These are phyloP conservation scores for Heliocidaris tuberculata DNA, from an alignment of 35 echinoderm and acorn worm species.

Conservation along the genomic window DNA sequence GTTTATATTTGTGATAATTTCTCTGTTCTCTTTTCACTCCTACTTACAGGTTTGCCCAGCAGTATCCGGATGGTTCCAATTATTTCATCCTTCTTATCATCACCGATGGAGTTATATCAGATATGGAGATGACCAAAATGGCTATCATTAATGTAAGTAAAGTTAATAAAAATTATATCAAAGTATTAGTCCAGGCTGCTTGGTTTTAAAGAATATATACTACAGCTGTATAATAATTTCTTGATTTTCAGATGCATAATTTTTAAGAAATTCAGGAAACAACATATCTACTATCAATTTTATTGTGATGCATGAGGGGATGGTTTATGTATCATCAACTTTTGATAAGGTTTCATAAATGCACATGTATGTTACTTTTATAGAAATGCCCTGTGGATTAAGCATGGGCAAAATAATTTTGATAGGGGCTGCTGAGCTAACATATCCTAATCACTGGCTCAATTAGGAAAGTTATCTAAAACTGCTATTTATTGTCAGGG, in stretches of 20 bases:
- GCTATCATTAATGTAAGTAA: conserved; percentile 80
- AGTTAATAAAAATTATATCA: neutral
- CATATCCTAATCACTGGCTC: no score
- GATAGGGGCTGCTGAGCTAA: no score
- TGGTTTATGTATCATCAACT: neutral
- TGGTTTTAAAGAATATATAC: neutral
- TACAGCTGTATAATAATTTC: neutral
- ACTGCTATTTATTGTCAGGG: neutral
- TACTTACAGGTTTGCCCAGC: conserved; percentile 77
- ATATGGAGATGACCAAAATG: conserved; percentile 98
- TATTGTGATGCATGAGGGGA: neutral
- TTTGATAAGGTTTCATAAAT: neutral
- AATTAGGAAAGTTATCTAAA: no score
- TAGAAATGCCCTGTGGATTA: neutral
- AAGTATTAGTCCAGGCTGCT: neutral
- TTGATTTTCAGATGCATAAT: neutral
- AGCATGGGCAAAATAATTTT: no score
- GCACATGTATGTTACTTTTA: neutral
- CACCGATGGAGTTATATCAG: conserved; percentile 98
- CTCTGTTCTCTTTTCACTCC: no score
- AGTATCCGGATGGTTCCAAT: conserved; percentile 91
- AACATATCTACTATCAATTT: neutral
- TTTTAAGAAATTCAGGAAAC: neutral
- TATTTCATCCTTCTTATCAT: conserved; percentile 97
- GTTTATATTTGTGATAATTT: no score